Evolutionary conservation across 2,888 invertebrate species (phyloP).

Genomic region (Caenorhabditis panamensis): DNA sequence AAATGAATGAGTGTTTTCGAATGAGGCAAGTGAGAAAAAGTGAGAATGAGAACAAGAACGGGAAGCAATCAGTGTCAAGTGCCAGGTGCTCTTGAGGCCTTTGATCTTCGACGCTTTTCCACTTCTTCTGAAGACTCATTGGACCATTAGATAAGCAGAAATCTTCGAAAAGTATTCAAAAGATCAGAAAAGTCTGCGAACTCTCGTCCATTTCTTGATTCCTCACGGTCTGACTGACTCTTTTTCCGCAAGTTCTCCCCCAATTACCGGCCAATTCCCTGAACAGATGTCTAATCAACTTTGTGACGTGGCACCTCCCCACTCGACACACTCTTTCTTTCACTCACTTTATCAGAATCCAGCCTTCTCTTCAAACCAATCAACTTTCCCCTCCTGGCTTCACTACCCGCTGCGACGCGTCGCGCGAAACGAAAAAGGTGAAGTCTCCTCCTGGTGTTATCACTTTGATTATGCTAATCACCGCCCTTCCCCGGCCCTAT

Average conservation of each 20-base stretch:
- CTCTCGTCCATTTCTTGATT: background rate
- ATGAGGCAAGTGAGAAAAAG: no score
- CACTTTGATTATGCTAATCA: constrained; percentile 46
- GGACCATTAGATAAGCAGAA: no score
- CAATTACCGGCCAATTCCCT: constrained; percentile 9
- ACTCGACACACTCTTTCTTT: background rate
- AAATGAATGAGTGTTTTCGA: no score
- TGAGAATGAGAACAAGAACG: no score
- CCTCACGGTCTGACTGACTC: background rate
- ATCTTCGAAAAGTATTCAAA: background rate
- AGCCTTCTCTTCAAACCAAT: constrained; percentile 15
- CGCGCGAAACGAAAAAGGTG: constrained; percentile 9
- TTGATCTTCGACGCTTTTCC: no score
- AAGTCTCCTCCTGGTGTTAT: constrained; percentile 19
- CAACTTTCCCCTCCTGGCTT: constrained; percentile 10
- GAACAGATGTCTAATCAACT: constrained; percentile 39
- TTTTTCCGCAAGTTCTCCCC: constrained; percentile 1
- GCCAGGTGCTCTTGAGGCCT: no score
- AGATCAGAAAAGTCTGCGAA: background rate
- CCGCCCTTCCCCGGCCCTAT: constrained; percentile 25
- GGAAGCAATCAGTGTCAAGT: no score
- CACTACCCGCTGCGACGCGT: background rate
- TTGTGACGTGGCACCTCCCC: constrained; percentile 33
- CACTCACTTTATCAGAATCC: background rate
- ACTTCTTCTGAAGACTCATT: no score